Evolutionary conservation across 2,888 invertebrate genomes (phyloP).

Genomic region (Notocelia uddmanniana): DNA sequence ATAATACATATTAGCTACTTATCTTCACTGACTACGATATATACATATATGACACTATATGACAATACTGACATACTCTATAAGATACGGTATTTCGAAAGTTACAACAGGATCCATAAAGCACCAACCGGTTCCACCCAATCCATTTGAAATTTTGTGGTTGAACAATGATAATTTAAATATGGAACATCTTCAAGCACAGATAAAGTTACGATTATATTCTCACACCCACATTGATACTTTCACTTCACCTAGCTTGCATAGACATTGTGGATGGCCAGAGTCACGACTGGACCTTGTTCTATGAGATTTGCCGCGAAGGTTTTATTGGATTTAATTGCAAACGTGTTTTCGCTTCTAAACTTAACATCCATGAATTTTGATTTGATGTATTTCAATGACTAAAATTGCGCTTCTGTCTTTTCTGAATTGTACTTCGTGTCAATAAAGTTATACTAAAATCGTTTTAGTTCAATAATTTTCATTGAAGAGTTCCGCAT

Average conservation of each 20-base stretch:
- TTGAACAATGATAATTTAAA: slow-evolving; percentile 43
- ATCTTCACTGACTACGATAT: background rate
- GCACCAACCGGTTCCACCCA: slow-evolving; percentile 35
- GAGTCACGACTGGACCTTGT: slow-evolving; percentile 44
- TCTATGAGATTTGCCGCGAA: slow-evolving; percentile 36
- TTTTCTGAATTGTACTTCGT: background rate
- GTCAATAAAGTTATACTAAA: background rate
- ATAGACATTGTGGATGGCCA: slow-evolving; percentile 45
- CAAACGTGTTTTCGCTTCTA: slow-evolving; percentile 25
- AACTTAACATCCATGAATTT: slow-evolving; percentile 20
- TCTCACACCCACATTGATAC: slow-evolving; percentile 46
- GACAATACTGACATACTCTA: background rate
- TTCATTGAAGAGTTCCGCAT: too few relatives aligned
- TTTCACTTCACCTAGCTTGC: slow-evolving; percentile 44
- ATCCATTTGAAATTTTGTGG: slow-evolving; percentile 38
- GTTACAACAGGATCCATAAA: slow-evolving; percentile 28
- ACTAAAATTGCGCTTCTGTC: background rate
- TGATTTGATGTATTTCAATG: slow-evolving; percentile 7
- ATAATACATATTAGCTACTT: background rate
- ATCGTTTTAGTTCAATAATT: too few relatives aligned
- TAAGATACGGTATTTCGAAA: background rate
- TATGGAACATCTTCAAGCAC: slow-evolving; percentile 42
- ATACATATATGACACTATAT: too few relatives aligned
- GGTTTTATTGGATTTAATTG: slow-evolving; percentile 41
- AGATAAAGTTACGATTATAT: slow-evolving; percentile 43